These are phyloP conservation scores for Drosophila paranaensis DNA, from an alignment of 2,888 invertebrate genomes.

Conservation along the genomic window DNA sequence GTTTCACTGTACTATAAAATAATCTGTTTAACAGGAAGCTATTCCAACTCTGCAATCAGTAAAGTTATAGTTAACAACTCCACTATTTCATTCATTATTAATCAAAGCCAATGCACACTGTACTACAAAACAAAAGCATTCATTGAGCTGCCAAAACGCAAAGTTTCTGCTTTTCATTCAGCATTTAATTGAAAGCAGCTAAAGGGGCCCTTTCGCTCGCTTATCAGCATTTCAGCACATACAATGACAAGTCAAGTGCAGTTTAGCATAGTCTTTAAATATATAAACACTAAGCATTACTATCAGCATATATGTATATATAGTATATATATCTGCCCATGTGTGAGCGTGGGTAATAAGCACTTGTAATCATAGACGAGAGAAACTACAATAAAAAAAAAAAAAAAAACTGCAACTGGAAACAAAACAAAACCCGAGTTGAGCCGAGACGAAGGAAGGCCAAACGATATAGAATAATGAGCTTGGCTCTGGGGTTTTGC, in stretches of 20 bases:
- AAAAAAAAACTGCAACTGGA: constrained; percentile 25
- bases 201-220: constrained; percentile 10
- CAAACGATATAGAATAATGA: constrained; percentile 53
- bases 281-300: constrained; percentile 7
- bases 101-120: constrained; percentile 15
- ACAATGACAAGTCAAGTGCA: constrained; percentile 45
- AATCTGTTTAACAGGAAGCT: too few relatives aligned
- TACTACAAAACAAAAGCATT: constrained; percentile 17
- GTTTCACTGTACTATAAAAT: background rate
- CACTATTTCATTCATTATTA: background rate
- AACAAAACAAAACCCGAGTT: constrained; percentile 22
- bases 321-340: background rate
- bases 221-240: constrained; percentile 31
- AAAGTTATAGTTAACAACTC: background rate
- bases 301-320: constrained; percentile 18
- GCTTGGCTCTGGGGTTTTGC: constrained; percentile 48
- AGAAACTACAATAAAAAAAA: constrained; percentile 50
- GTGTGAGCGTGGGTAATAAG: constrained; percentile 22
- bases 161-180: constrained; percentile 45
- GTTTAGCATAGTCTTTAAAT: constrained; percentile 2
- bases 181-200: constrained; percentile 33
- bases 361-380: constrained; percentile 57
- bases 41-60: too few relatives aligned
- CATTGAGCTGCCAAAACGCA: constrained; percentile 30
- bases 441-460: constrained; percentile 56